Evolutionary conservation across 1,140 invertebrate genomes (phyloP), one percentile per base, ranked within the genome.

Genomic region (Chymomyza costata): DNA sequence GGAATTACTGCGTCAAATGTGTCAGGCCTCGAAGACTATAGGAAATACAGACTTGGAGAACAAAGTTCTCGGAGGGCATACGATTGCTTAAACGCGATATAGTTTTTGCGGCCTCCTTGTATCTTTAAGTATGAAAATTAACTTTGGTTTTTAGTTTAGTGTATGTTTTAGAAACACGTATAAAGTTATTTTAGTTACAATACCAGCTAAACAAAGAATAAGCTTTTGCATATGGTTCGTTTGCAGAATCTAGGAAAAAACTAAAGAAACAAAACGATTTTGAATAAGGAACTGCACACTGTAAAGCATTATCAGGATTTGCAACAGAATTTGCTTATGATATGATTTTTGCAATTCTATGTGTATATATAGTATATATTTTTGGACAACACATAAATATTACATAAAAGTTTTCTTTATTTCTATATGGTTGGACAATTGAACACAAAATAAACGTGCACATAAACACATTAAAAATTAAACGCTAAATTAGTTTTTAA

Each of bases 21-120:
- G 93, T 59, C 95, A 98, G 87, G 97, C 97, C 15, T 93, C 97
- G 0, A 99, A 98, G 88, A 96, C 94, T 65, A 99, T 99, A 60
- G 97, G 97, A 10, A 99, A 98, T 83, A 93, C 93, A 8, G 96
- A 98, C 62, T 87, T 99, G 52, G 97, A 99, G 88, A 93, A 94
- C 66, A 99, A n/a, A 99, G 87, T 99, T 99, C 86, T 93, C 93
- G 53, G 94, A 97, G 83, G 94, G 93, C 5, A 97, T 99, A 48
- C 93, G 93, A 81, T 85, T 95, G 32, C 91, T 99, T 19, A 99
- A 99, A 87, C 90, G 98, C 65, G 98, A 99, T 85, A 99, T 99
- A 87, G 96, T 99, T 14, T 99, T 99, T 88, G 97, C 98, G 43
- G 97, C 97, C 19, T 98, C 96, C 86, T 90, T 99, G 8, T 99